phyloP scores from a whole-genome alignment of 2,888 invertebrate species.

The Cloeon dipterum region DNA sequence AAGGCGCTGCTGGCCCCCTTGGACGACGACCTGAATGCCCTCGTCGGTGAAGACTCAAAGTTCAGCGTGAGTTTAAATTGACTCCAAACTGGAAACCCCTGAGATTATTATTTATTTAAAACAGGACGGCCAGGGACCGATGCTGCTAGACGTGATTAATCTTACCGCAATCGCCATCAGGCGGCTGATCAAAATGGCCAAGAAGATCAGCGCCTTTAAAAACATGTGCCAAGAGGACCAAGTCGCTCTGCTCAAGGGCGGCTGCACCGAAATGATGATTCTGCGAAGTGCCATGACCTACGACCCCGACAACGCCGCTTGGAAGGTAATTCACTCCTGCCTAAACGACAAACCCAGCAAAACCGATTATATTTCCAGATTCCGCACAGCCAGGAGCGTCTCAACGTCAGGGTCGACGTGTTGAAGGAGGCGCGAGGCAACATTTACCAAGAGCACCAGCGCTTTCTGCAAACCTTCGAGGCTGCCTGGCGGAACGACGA shows the following conservation, averaged over 20 bases:
- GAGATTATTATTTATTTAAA: conserved; percentile 11
- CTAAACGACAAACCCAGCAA: conserved; percentile 3
- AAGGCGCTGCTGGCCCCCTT: conserved; percentile 65
- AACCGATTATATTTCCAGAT: conserved; percentile 35
- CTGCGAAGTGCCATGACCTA: conserved; percentile 81
- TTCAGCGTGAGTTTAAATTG: conserved; percentile 23
- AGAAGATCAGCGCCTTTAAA: conserved; percentile 49
- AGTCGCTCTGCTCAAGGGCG: conserved; percentile 67
- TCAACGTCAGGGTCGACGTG: conserved; percentile 68
- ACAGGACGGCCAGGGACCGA: conserved; percentile 13
- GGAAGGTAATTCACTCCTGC: conserved; percentile 69
- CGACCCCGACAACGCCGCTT: conserved; percentile 66
- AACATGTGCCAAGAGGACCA: conserved; percentile 90
- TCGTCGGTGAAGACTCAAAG: conserved; percentile 38
- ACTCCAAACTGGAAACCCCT: too few species aligned
- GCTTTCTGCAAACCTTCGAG: conserved; percentile 67
- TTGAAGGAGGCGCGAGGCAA: conserved; percentile 77
- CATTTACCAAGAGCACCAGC: conserved; percentile 67
- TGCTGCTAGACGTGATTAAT: conserved; percentile 64
- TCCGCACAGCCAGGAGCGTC: conserved; percentile 51
- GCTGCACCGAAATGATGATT: conserved; percentile 92
- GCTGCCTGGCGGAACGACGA: conserved; percentile 68
- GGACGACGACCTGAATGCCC: conserved; percentile 51
- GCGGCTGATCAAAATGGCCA: conserved; percentile 36
- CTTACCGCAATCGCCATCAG: conserved; percentile 80